Conservation (phyloP, 2,888 invertebrate species). For the Tetheella fluctuosa region DNA sequence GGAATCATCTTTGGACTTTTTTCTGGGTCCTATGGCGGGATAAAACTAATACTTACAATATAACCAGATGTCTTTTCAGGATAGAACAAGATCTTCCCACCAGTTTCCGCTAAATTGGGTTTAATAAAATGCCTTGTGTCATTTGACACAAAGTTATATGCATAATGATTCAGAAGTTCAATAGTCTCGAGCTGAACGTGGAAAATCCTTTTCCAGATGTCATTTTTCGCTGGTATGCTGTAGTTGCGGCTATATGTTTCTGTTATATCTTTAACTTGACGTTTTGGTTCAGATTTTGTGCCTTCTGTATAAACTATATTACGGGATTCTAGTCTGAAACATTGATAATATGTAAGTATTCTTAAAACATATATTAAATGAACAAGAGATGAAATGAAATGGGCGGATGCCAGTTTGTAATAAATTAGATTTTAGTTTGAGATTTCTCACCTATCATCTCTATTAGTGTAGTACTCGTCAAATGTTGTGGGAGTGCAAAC, state of each 20-base stretch:
- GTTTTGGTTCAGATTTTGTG: conserved; percentile 62
- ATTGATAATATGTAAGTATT: not conserved
- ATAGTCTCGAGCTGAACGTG: conserved; percentile 85
- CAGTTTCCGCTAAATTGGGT: conserved; percentile 88
- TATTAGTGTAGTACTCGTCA: conserved; percentile 83
- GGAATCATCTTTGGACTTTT: too few relatives aligned
- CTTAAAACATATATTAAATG: too few relatives aligned
- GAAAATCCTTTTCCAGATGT: conserved; percentile 87
- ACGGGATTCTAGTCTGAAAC: conserved; percentile 64
- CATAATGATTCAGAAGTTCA: conserved; percentile 86
- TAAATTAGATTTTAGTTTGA: too few relatives aligned
- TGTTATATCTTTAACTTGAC: conserved; percentile 71
- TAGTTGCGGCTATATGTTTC: conserved; percentile 86
- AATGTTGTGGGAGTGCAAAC: conserved; percentile 81
- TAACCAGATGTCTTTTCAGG: conserved; percentile 87
- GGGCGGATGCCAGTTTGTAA: not conserved
- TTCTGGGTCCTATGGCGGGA: too few relatives aligned
- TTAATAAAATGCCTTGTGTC: conserved; percentile 87
- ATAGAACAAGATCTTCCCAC: conserved; percentile 86
- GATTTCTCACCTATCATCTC: conserved; percentile 81
- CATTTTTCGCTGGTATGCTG: conserved; percentile 81
- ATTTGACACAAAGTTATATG: conserved; percentile 84
- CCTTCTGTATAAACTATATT: conserved; percentile 62
- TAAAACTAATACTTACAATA: conserved; percentile 74
- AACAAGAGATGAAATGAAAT: too few relatives aligned